Conservation (phyloP, 2,113 vertebrate genomes). For the Todiramphus chloris region DNA sequence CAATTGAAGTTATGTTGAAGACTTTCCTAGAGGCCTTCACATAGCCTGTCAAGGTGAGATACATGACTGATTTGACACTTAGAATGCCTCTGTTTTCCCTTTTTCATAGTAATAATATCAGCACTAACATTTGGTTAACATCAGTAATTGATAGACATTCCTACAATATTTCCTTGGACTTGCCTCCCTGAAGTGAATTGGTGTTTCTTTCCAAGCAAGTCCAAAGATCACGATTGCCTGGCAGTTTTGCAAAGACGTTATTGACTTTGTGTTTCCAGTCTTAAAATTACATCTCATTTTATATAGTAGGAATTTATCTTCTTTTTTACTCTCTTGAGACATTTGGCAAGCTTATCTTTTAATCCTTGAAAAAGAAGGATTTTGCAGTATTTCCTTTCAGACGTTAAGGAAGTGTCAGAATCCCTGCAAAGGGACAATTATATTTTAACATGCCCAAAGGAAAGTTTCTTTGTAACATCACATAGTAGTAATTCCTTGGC, state of each 20-base stretch:
- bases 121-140: neutral
- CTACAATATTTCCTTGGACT: neutral
- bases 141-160: neutral
- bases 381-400: constrained; percentile 13
- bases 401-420: constrained; percentile 5
- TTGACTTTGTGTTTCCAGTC: neutral
- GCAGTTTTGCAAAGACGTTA: neutral
- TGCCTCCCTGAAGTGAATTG: neutral
- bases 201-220: neutral
- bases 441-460: neutral
- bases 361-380: neutral
- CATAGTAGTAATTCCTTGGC: neutral
- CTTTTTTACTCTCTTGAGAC: constrained; percentile 3
- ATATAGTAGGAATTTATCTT: neutral
- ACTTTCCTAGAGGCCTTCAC: neutral
- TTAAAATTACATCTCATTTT: neutral
- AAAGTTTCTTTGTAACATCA: neutral
- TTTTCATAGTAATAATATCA: neutral
- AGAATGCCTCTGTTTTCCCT: neutral
- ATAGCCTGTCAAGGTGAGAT: neutral
- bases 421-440: neutral
- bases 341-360: constrained; percentile 1
- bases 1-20: neutral
- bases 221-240: neutral
- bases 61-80: neutral